Evolutionary conservation across 2,113 vertebrate species (phyloP).

Genomic region (Gracilinanus agilis): DNA sequence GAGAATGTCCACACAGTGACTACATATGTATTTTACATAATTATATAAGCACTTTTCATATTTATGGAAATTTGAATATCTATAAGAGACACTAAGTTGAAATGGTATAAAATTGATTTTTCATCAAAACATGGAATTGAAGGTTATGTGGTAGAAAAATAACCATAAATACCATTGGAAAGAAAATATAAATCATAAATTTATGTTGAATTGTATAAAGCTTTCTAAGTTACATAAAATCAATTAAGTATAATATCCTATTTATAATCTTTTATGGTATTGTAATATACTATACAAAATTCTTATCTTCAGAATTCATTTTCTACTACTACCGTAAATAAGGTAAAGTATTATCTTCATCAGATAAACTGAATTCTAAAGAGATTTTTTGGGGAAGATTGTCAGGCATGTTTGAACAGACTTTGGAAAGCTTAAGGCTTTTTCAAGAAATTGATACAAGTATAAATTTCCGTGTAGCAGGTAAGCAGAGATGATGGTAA

Average conservation of each 20-base stretch:
- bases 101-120: neutral
- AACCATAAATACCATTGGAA: neutral
- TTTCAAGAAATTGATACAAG: neutral
- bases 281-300: neutral
- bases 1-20: conserved; percentile 16
- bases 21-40: neutral
- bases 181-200: neutral
- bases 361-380: neutral
- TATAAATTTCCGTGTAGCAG: neutral
- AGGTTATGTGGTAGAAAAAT: too few species aligned
- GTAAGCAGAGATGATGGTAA: neutral
- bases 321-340: neutral
- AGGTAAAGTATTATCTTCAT: neutral
- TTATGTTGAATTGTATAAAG: neutral
- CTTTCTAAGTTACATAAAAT: neutral
- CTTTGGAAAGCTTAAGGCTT: neutral
- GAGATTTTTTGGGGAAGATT: neutral
- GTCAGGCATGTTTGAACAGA: neutral
- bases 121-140: neutral
- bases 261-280: neutral
- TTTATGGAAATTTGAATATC: neutral
- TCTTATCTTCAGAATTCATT: neutral
- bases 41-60: neutral
- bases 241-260: neutral
- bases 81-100: neutral